phyloP scores from a whole-genome alignment of 2,888 invertebrate genomes.

The Drosophila neoperkinsi region DNA sequence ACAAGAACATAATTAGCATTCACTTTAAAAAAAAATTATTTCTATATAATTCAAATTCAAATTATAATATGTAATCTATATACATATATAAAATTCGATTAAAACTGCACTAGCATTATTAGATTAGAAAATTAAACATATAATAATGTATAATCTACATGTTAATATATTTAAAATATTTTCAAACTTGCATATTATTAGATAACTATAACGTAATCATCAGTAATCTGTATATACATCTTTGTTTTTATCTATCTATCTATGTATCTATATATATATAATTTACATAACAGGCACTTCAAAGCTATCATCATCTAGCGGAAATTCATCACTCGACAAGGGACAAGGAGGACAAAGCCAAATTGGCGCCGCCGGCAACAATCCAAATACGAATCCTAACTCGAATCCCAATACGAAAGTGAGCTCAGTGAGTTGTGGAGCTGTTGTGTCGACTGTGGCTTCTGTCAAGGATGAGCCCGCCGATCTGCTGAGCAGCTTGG shows the following conservation, averaged over 20 bases:
- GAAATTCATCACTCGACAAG: not conserved
- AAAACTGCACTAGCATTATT: not conserved
- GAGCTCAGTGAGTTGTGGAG: not conserved
- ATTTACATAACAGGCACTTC: constrained; percentile 15
- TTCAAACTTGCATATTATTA: not conserved
- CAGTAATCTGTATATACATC: not conserved
- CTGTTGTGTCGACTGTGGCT: constrained; percentile 7
- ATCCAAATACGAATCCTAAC: not conserved
- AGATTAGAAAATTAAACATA: not conserved
- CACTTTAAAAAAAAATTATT: no score
- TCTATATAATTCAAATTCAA: no score
- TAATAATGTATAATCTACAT: not conserved
- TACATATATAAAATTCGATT: no score
- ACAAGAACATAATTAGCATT: no score
- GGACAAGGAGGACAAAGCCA: constrained; percentile 6
- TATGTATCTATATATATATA: not conserved
- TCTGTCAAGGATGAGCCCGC: constrained; percentile 74
- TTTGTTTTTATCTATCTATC: no score
- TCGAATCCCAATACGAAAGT: constrained; percentile 21
- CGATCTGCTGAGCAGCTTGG: constrained; percentile 68
- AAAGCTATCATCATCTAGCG: constrained; percentile 9
- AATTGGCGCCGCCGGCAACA: constrained; percentile 6
- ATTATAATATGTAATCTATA: no score
- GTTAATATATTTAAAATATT: no score
- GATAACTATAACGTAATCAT: not conserved